Conservation (phyloP, 2,888 invertebrate genomes). For the Spatulosminthurus flaviceps region DNA sequence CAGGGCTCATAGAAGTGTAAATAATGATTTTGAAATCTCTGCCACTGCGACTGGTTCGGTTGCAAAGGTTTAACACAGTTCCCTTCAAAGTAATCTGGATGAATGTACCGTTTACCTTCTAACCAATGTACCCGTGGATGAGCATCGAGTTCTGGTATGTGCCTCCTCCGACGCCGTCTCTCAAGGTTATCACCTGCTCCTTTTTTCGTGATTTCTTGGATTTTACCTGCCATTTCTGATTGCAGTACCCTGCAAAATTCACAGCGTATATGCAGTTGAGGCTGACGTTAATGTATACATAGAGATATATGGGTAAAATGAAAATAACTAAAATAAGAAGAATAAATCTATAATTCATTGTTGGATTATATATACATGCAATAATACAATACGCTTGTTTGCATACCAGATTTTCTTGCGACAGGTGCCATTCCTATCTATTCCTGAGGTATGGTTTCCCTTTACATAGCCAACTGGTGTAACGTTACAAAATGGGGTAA, state of each 20-base stretch:
- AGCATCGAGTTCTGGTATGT: not conserved
- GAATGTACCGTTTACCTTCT: not conserved
- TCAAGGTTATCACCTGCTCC: not conserved
- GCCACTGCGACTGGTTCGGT: not conserved
- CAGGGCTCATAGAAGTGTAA: constrained; percentile 30
- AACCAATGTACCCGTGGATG: not conserved
- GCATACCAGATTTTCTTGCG: constrained; percentile 38
- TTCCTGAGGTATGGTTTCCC: too few relatives aligned
- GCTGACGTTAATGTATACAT: too few relatives aligned
- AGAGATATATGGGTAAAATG: too few relatives aligned
- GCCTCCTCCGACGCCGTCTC: constrained; percentile 2
- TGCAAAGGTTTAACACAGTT: not conserved
- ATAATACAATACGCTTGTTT: too few relatives aligned
- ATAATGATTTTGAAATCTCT: constrained; percentile 5
- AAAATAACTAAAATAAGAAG: too few relatives aligned
- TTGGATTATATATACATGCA: too few relatives aligned
- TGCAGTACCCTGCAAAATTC: not conserved
- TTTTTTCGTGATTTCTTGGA: not conserved
- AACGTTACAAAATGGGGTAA: constrained; percentile 32
- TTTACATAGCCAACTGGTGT: too few relatives aligned
- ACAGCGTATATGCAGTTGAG: too few relatives aligned
- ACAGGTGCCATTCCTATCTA: constrained; percentile 18
- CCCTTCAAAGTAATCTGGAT: not conserved
- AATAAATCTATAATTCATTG: too few relatives aligned
- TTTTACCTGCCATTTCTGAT: not conserved